Conservation (phyloP, 2,888 invertebrate genomes). For the Leptinotarsa juncta region DNA sequence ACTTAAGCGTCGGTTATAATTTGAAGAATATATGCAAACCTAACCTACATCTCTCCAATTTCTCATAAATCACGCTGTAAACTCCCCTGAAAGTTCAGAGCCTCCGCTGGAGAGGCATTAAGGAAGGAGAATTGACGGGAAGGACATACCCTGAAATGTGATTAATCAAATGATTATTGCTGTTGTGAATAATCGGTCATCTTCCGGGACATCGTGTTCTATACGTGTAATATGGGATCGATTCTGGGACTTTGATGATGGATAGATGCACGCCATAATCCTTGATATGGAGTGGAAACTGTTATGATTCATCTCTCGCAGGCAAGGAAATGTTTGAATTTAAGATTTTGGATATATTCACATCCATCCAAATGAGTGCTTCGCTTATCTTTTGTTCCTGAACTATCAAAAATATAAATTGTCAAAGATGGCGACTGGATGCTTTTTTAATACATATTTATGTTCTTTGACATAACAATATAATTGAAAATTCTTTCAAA, state of each 20-base stretch:
- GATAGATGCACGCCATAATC: constrained; percentile 21
- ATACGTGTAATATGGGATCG: constrained; percentile 36
- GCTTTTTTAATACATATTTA: too few relatives aligned
- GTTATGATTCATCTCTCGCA: constrained; percentile 3
- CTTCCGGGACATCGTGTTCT: constrained; percentile 40
- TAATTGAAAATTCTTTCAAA: too few relatives aligned
- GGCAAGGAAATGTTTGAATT: neutral
- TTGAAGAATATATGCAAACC: constrained; percentile 3
- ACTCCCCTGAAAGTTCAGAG: constrained; percentile 4
- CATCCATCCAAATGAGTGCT: too few relatives aligned
- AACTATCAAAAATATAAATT: too few relatives aligned
- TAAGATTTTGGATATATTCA: neutral
- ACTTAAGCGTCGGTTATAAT: neutral
- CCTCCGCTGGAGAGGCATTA: constrained; percentile 18
- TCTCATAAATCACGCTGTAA: constrained; percentile 7
- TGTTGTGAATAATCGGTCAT: constrained; percentile 51
- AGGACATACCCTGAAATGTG: constrained; percentile 28
- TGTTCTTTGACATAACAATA: too few relatives aligned
- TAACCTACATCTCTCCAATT: constrained; percentile 5
- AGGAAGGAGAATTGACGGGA: constrained; percentile 30
- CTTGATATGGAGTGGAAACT: constrained; percentile 9
- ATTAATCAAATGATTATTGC: constrained; percentile 52
- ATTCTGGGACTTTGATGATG: constrained; percentile 31
- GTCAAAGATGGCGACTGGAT: too few relatives aligned
- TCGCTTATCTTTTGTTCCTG: too few relatives aligned